Evolutionary conservation across 2,888 invertebrate genomes (phyloP), one percentile per base, ranked within the genome.

Genomic region (Cheilosia impressa): DNA sequence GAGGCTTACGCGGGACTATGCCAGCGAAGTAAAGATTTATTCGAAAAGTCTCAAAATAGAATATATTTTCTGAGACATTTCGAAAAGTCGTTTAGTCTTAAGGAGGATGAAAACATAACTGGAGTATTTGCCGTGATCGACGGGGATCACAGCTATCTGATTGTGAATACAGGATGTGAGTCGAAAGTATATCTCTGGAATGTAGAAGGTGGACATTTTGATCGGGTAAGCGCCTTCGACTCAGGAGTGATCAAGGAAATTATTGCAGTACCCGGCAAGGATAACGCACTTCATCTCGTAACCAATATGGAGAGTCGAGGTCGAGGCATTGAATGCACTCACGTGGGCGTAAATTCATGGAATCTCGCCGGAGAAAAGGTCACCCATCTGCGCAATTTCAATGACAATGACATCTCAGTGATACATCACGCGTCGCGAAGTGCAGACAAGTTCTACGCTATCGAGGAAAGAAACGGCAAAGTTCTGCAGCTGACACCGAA

Each of bases 161-260:
- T 92, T n/a, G 22, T 91, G 0, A 92, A 92, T 81, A 75, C 89
- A 4, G 90, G 89, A 45, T 94, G 94, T 88, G 87, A 89, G 27
- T 90, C 94, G 1, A 89, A 91, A 57, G 87, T 94, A 22, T 93
- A 93, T 69, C 87, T 90, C 13, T 94, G 93, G 92, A 90, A 90
- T 22, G 88, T 89, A 2, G 77, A 87, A 0, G 50, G 78, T 1
- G 88, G 89, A 24, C 77, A 87, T 1, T 93, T 92, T 58, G 84
- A 87, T 15, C 75, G 65, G 9, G 38, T 91, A 1, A 88, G 87
- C 9, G 82, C 90, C 47, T 89, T 93, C 13, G 88, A 92, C 76
- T 93, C 93, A 34, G 95, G 94, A 3, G 88, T 89, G 15, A 89
- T 94, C 2, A 90, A 92, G 34, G 92, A 93, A 88, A 93, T 93